Base-by-base conservation (phyloP, 2,888 invertebrate species). In the Xestia xanthographa region DNA sequence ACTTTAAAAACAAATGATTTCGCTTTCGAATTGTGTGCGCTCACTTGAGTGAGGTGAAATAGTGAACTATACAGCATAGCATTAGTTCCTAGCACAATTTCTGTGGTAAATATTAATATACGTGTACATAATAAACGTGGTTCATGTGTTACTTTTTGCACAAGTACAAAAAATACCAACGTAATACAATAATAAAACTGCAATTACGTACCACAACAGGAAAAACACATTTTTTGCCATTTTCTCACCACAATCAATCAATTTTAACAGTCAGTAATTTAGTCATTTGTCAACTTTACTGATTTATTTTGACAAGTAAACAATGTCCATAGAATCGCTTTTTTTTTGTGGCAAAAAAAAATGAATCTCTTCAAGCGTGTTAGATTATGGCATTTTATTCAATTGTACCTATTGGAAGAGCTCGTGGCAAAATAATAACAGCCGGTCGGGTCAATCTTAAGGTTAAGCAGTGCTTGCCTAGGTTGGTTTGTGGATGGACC, bases 201-300 rank as follows among this genome's bases (percentile, higher is more conserved):
- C n/a, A 79, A 43, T 71, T 43, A 77, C 34, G 26, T 14, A n/a
- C 6, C 9, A 60, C 0, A 34, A 71, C 8, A 22, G 72, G 43
- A 80, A 80, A 76, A 77, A 45, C 50, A n/a, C 4, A 4, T 11
- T 45, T 72, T 77, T 73, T 72, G 20, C 14, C 20, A 20, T 72
- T 29, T 62, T 9, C 41, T n/a, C 74, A 56, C 20, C 53, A 41
- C 77, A 41, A 73, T 38, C 53, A 77, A 53, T 77, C 74, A 73
- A 41, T 56, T 22, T 74, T 5, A 80, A n/a, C 20, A 53, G n/a
- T 45, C 38, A 63, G 41, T 80, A 29, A 45, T 45, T 73, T 73
- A 62, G 80, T 73, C 62, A 63, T 77, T 48, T 73, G 77, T 48
- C 74, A 73, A 56, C 20, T 53, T 8, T 48, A 45, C 5, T 38